Evolutionary conservation across 1,140 invertebrate genomes (phyloP).

Genomic region (Anadara kagoshimensis): DNA sequence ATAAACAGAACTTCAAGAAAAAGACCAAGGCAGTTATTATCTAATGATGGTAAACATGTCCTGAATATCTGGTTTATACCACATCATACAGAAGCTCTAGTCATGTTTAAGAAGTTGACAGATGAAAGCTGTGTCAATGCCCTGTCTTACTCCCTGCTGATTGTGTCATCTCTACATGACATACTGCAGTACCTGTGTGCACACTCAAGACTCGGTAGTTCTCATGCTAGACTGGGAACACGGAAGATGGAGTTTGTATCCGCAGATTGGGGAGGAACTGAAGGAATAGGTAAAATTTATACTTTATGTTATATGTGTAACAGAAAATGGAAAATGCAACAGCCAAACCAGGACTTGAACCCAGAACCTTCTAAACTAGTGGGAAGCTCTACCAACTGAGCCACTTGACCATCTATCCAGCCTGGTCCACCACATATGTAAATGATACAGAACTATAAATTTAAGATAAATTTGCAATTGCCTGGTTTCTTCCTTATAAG

Average conservation of each 20-base stretch:
- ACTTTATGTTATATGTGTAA: neutral
- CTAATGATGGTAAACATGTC: slow-evolving; percentile 66
- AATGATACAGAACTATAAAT: too few relatives aligned
- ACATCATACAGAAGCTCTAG: slow-evolving; percentile 68
- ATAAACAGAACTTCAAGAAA: slow-evolving; percentile 50
- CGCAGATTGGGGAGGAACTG: slow-evolving; percentile 70
- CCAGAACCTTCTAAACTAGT: too few relatives aligned
- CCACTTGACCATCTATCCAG: too few relatives aligned
- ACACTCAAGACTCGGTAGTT: slow-evolving; percentile 64
- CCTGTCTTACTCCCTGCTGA: slow-evolving; percentile 57
- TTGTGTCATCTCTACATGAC: slow-evolving; percentile 67
- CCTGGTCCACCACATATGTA: too few relatives aligned
- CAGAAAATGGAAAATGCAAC: too few relatives aligned
- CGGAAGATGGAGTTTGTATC: slow-evolving; percentile 64
- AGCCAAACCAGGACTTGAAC: too few relatives aligned
- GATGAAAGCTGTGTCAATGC: slow-evolving; percentile 54
- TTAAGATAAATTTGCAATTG: too few relatives aligned
- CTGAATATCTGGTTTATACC: slow-evolving; percentile 74
- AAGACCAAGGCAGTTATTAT: slow-evolving; percentile 65
- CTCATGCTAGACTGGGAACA: slow-evolving; percentile 57
- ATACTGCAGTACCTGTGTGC: slow-evolving; percentile 72
- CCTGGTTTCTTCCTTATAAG: too few relatives aligned
- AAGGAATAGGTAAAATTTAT: slow-evolving; percentile 65
- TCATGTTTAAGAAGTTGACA: slow-evolving; percentile 69
- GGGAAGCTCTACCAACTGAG: too few relatives aligned